Percentiles rank a stretch among this genome's conserved stretches.
Evolutionary conservation across 2,797 vertebrate species (phyloP).

Genomic region (Xyrichtys novacula): DNA sequence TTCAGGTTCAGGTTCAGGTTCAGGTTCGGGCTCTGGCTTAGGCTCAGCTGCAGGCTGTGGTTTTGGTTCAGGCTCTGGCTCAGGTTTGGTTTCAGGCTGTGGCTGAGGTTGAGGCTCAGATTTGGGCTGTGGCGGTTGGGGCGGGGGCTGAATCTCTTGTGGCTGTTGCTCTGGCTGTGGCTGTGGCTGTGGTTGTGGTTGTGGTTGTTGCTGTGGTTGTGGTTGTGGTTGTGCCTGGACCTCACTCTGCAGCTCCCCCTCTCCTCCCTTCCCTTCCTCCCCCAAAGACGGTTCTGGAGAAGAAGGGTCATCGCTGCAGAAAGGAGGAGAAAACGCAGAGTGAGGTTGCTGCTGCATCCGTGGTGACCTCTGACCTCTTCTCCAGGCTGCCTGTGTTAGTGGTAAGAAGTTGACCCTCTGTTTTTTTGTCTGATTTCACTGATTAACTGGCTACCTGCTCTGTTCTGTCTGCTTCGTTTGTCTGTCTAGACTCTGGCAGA

Average conservation of each 20-base stretch:
- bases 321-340: conserved; percentile 90
- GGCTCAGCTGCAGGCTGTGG: conserved; percentile 16
- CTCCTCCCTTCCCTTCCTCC: conserved; percentile 83
- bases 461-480: conserved; percentile 59
- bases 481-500: conserved; percentile 75
- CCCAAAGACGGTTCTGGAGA: conserved; percentile 79
- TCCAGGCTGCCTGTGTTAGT: conserved; percentile 79
- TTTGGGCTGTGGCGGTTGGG: conserved; percentile 24
- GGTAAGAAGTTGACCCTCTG: conserved; percentile 69
- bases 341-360: conserved; percentile 85
- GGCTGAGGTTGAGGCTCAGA: conserved; percentile 35
- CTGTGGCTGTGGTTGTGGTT: conserved; percentile 60
- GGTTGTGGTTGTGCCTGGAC: conserved; percentile 64
- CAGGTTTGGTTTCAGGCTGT: background rate
- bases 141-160: conserved; percentile 37
- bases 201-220: conserved; percentile 43
- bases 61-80: conserved; percentile 18
- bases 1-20: conserved; percentile 25
- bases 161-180: conserved; percentile 21
- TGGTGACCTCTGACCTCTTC: conserved; percentile 83
- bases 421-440: conserved; percentile 54
- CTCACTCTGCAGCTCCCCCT: conserved; percentile 80
- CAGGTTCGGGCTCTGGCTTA: conserved; percentile 21
- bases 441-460: conserved; percentile 68
- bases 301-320: conserved; percentile 88